Evolutionary conservation across 2,888 invertebrate species (phyloP), one percentile per base, ranked within the genome.

Genomic region (Synanthedon tipuliformis): DNA sequence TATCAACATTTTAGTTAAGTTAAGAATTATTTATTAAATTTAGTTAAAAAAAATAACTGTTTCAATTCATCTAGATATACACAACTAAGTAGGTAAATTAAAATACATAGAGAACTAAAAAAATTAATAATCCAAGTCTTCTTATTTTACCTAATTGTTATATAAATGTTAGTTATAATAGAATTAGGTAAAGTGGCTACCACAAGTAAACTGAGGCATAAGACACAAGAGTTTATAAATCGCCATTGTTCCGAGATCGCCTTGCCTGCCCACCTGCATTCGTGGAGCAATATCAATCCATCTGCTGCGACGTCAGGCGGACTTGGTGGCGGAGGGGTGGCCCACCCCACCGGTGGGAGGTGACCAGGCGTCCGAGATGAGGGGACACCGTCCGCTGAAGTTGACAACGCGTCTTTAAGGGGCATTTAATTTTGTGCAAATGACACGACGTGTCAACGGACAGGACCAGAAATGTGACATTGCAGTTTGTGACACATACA

Each of bases 361-460:
- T 57, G 56, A 54, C 54, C 60, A 59, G 58, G 60, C 55, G 60
- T 55, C 52, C 52, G 59, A 56, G 57, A 51, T 40, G 23, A 40
- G 55, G 54, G 54, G 34, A 49, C 62, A 64, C 48, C 57, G 64
- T 62, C 64, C 64, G 59, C 66, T 55, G 61, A 60, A 64, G 69
- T 68, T 72, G 74, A 73, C 78, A 67, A 65, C 61, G 58, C 69
- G 70, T 80, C 82, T 81, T 81, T 75, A 74, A 71, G 68, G 75
- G 73, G 73, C 77, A 74, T 82, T 83, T 82, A 81, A 82, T 83
- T 83, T 84, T 75, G 82, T 82, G 83, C 81, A 80, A 82, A 84
- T 81, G 85, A 83, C 78, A 70, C 69, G 73, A 65, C 61, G 59
- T 64, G 62, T 58, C 63, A 34, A 15, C 45, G 7, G 13, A 13